Base-by-base conservation (phyloP, 2,113 vertebrate genomes). In the Brevimyrus niger region DNA sequence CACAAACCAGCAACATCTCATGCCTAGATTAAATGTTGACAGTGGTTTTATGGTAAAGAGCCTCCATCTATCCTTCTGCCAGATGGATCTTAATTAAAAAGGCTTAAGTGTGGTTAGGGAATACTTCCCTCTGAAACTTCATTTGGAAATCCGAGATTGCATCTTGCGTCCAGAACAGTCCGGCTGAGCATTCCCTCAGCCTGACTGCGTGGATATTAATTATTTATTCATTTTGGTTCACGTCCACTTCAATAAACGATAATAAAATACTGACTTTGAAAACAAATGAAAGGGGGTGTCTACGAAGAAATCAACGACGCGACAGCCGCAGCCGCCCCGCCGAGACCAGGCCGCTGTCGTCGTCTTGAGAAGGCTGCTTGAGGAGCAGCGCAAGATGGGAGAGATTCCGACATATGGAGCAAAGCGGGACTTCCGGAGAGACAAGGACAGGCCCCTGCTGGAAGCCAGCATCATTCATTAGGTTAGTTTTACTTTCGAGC, bases 41-140 rank as follows among this genome's bases (percentile, higher is more conserved):
- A 55, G 48, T 87, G 85, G 48, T 87, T 35, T 87, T 87, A 51
- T 35, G 85, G 85, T 15, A 87, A 48, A 53, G 50, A 38, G 85
- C 23, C 47, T 53, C 15, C 27, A 53, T 87, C 85, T 51, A 87
- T 87, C 85, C 85, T 50, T 38, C 50, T 53, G 85, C 50, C 85
- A 87, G 85, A 87, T 87, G 85, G 85, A 87, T 87, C 50, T 87
- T 87, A 87, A 87, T 87, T 87, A 87, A 87, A 87, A 87, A 87
- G 85, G 85, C 85, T 87, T 87, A 87, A 87, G 48, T 55, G 85
- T 53, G 50, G 85, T 87, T 35, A 35, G 85, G 85, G 85, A 87
- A 51, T 87, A 3, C 13, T 11, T 87, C 85, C 85, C 85, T 87
- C 48, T 50, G 83, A 86, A 86, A 86, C 44, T 47, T 86, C 47